phyloP scores from a whole-genome alignment of 2,797 vertebrate species.

The Novumbra hubbsi region DNA sequence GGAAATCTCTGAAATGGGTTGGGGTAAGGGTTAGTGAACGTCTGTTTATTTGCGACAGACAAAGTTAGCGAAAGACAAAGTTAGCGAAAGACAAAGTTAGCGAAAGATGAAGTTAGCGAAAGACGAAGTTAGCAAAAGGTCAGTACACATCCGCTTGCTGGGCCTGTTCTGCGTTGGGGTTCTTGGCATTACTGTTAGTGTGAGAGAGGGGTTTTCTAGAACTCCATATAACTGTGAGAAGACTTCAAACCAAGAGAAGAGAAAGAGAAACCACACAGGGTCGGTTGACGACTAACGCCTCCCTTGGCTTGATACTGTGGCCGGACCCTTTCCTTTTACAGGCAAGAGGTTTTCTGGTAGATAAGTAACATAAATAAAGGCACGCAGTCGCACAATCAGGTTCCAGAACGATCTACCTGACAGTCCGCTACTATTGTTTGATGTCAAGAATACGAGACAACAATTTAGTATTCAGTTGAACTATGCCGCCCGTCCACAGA shows the following conservation, averaged over 20 bases:
- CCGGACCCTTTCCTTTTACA: background rate
- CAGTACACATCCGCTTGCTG: too few relatives aligned
- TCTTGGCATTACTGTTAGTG: background rate
- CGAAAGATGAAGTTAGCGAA: too few relatives aligned
- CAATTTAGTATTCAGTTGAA: background rate
- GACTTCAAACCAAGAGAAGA: conserved; percentile 20
- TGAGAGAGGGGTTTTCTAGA: background rate
- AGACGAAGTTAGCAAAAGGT: too few relatives aligned
- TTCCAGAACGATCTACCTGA: background rate
- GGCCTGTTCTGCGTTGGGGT: too few relatives aligned
- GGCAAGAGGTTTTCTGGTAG: background rate
- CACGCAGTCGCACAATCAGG: background rate
- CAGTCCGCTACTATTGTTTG: background rate
- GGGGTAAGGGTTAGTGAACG: too few relatives aligned
- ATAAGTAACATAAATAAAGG: background rate
- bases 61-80: too few relatives aligned
- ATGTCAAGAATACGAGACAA: background rate
- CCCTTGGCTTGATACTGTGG: background rate
- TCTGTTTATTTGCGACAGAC: too few relatives aligned
- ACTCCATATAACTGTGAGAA: background rate
- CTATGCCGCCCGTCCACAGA: background rate
- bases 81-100: too few relatives aligned
- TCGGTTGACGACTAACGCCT: background rate
- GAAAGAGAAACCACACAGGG: conserved; percentile 27
- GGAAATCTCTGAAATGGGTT: too few relatives aligned